A percentile compares a stretch with the other conserved stretches of the same genome.
Conservation (phyloP, 2,113 vertebrate genomes). For the Triplophysa siluroides region DNA sequence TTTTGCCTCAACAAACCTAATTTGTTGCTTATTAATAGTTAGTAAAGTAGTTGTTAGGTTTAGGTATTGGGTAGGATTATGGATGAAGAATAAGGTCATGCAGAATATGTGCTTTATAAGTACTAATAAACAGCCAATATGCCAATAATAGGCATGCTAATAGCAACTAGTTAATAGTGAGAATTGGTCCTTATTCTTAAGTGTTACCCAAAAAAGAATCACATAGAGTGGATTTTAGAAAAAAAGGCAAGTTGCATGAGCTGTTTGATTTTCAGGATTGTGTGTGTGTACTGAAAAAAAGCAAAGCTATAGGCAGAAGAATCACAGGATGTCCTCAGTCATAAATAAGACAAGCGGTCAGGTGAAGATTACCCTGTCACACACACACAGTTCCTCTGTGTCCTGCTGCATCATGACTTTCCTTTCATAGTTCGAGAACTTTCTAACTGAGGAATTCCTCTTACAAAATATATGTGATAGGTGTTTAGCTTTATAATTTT, state of each 20-base stretch:
- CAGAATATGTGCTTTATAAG: too few relatives aligned
- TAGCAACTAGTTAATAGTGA: too few relatives aligned
- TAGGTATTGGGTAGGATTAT: too few relatives aligned
- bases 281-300: constrained; percentile 1
- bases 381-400: constrained; percentile 53
- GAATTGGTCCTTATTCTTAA: too few relatives aligned
- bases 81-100: too few relatives aligned
- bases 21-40: too few relatives aligned
- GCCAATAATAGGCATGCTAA: too few relatives aligned
- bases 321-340: constrained; percentile 72
- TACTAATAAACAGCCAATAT: too few relatives aligned
- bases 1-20: too few relatives aligned
- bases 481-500: too few relatives aligned
- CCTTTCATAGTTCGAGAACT: constrained; percentile 5
- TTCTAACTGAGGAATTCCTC: constrained; percentile 6
- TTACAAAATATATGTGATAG: neutral
- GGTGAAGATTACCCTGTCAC: constrained; percentile 44
- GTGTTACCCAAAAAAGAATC: too few relatives aligned
- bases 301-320: constrained; percentile 40
- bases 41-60: too few relatives aligned
- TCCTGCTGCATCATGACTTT: constrained; percentile 65
- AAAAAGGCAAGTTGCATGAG: neutral
- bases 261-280: neutral
- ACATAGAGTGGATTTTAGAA: neutral
- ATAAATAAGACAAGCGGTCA: constrained; percentile 56